Evolutionary conservation across 2,113 vertebrate species (phyloP).

Genomic region (Crypturellus undulatus): DNA sequence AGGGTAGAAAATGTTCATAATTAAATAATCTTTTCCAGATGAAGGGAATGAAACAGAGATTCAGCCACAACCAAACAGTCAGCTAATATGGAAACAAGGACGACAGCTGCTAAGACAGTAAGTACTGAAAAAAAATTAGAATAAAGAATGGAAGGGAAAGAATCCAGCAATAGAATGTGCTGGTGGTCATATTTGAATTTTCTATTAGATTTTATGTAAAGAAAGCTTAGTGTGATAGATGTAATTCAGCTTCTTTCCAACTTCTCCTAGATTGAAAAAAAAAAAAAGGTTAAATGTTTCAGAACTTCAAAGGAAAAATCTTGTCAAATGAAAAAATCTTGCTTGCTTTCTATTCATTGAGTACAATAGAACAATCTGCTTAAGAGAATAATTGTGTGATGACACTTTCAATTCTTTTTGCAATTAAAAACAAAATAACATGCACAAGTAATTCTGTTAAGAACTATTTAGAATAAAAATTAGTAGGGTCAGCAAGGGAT

Average conservation of each 20-base stretch:
- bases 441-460: not conserved
- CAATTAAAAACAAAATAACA: not conserved
- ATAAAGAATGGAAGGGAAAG: not conserved
- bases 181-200: not conserved
- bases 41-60: conserved; percentile 93
- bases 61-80: conserved; percentile 92
- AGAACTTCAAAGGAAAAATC: not conserved
- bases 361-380: not conserved
- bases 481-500: not conserved
- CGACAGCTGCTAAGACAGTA: conserved; percentile 97
- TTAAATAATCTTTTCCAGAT: conserved; percentile 85
- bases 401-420: not conserved
- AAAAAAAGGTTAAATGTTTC: not conserved
- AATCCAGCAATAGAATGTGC: not conserved
- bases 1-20: not conserved
- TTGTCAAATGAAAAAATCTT: not conserved
- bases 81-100: conserved; percentile 98
- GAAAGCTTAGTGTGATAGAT: not conserved
- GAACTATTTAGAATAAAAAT: not conserved
- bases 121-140: conserved; percentile 68
- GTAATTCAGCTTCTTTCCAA: not conserved
- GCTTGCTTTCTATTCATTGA: not conserved
- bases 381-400: not conserved
- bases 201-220: not conserved
- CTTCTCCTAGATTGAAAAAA: not conserved